Evolutionary conservation across 2,888 invertebrate genomes (phyloP), one percentile per base, ranked within the genome.

Genomic region (Drosophila neonasuta): DNA sequence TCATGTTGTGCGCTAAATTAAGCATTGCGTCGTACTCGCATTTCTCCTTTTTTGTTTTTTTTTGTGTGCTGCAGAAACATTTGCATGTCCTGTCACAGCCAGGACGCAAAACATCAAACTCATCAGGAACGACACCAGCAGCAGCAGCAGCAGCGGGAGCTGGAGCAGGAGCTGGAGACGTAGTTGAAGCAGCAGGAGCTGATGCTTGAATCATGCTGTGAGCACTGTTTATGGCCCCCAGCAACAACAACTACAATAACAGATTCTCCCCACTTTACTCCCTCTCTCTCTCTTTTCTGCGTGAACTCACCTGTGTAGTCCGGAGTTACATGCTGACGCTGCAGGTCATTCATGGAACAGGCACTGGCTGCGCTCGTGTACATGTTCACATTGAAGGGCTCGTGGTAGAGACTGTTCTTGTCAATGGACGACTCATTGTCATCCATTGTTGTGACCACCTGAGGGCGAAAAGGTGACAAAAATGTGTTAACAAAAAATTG

Each of bases 281-380:
- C 32, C 1, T 3, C 10, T 24, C 32, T 24, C 13, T 13, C 24
- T 24, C 24, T 24, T 46, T 41, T 9, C 36, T 59, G 60, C 55
- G 63, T 74, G 61, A 75, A 88, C 89, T 88, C 91, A 93, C 93
- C 93, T 90, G 92, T 92, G 84, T 93, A 93, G 88, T 93, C 92
- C 63, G 93, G 92, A 79, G 92, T 92, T 81, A 91, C 91, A 86
- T 92, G 91, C 81, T 91, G 91, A 57, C 91, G 87, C 77, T 91
- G 92, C 78, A 91, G 88, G 86, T 91, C 90, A 82, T 91, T 91
- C 85, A 91, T 88, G 54, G 91, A 90, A 73, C 91, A 91, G 61
- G 89, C 91, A 78, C 91, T 91, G 51, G 91, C 91, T 65, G 91
- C 91, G 86, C 90, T 91, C 54, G 91, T 91, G 74, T 91, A 91